Evolutionary conservation across 2,797 vertebrate species (phyloP).

Genomic region (Etheostoma nigrum): DNA sequence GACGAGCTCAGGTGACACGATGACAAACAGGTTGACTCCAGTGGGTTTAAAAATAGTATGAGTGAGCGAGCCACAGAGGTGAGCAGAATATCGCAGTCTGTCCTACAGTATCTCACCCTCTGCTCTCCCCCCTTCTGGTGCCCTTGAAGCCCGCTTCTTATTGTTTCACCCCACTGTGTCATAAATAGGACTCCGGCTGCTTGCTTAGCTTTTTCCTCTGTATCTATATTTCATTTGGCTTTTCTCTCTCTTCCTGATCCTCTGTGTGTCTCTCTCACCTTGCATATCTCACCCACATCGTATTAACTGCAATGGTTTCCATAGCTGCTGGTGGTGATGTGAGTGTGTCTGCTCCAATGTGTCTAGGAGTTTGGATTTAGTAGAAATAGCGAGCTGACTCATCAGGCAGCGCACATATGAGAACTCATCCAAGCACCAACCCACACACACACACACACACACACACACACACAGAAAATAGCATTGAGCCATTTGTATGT

Average conservation of each 20-base stretch:
- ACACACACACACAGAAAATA: conserved; percentile 39
- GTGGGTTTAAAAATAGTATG: conserved; percentile 25
- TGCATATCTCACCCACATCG: conserved; percentile 45
- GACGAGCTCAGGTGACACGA: conserved; percentile 22
- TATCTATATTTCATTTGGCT: conserved; percentile 17
- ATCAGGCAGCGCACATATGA: conserved; percentile 60
- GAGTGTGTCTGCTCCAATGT: conserved; percentile 34
- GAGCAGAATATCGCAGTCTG: conserved; percentile 39
- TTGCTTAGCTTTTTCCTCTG: conserved; percentile 7
- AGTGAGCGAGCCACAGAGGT: conserved; percentile 32
- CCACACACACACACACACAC: conserved; percentile 28
- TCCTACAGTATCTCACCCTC: conserved; percentile 31
- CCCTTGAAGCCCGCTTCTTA: conserved; percentile 51
- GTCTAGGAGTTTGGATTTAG: conserved; percentile 60
- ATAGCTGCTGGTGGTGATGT: conserved; percentile 15
- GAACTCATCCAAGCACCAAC: conserved; percentile 56
- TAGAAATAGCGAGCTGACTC: conserved; percentile 74
- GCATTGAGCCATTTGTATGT: conserved; percentile 64
- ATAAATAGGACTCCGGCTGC: conserved; percentile 36
- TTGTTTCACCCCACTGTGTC: conserved; percentile 51
- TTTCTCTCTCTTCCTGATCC: conserved; percentile 13
- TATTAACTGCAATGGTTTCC: conserved; percentile 49
- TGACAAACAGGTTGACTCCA: conserved; percentile 38
- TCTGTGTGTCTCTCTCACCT: conserved; percentile 42
- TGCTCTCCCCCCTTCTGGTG: background rate